A percentile compares a stretch with the other conserved stretches of the same genome.
phyloP scores from a whole-genome alignment of 1,140 invertebrate species.

The Drosophila melanica region DNA sequence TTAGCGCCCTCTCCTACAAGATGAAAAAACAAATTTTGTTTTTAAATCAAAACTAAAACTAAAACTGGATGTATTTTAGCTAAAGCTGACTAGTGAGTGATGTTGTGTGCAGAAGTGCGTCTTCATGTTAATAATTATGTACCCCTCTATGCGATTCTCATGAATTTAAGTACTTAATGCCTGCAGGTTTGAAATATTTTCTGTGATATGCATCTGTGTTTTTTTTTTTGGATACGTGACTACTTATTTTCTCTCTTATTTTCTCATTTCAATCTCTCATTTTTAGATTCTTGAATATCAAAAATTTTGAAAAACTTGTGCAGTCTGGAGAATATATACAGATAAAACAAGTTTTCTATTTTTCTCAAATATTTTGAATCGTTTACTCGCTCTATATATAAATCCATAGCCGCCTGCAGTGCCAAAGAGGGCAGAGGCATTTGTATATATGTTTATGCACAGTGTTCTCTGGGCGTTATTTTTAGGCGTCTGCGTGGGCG shows the following conservation, averaged over 20 bases:
- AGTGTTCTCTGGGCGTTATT: constrained; percentile 51
- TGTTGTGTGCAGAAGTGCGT: too few relatives aligned
- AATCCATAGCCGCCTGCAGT: constrained; percentile 52
- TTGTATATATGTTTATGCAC: constrained; percentile 29
- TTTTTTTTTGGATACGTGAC: too few relatives aligned
- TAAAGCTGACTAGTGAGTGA: too few relatives aligned
- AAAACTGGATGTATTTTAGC: too few relatives aligned
- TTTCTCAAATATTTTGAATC: constrained; percentile 51
- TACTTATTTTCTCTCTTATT: not conserved
- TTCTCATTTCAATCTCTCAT: not conserved
- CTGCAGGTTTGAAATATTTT: too few relatives aligned
- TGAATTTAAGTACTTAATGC: too few relatives aligned
- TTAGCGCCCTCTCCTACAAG: constrained; percentile 90
- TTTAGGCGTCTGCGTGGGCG: constrained; percentile 68
- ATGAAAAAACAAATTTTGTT: not conserved
- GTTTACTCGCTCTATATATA: constrained; percentile 42
- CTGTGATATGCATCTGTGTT: too few relatives aligned
- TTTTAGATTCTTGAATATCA: too few relatives aligned
- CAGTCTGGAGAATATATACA: constrained; percentile 47
- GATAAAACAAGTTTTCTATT: constrained; percentile 22
- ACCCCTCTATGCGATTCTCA: too few relatives aligned
- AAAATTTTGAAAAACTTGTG: not conserved
- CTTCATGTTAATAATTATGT: too few relatives aligned
- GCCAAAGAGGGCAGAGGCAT: constrained; percentile 39
- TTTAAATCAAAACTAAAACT: too few relatives aligned